A percentile compares a stretch with the other conserved stretches of the same genome.
phyloP scores from a whole-genome alignment of 2,113 vertebrate species.

The Emydura subglobosa region DNA sequence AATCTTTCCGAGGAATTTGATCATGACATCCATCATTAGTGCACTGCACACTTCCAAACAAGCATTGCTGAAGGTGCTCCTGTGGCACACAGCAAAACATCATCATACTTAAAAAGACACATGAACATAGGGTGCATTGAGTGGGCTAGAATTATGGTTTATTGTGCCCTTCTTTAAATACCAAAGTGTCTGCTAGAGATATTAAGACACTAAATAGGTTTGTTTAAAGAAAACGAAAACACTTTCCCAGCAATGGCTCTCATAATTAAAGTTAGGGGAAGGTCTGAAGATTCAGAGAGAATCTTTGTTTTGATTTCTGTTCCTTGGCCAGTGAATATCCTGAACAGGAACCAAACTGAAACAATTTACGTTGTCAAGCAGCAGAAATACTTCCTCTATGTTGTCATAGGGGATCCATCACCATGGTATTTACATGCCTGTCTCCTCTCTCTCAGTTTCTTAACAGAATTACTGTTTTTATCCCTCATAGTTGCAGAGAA shows the following conservation, averaged over 20 bases:
- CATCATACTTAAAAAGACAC: neutral
- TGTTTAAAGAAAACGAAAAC: neutral
- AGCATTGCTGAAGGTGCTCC: constrained; percentile 87
- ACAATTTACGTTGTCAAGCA: neutral
- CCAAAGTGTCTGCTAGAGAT: neutral
- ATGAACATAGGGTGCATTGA: neutral
- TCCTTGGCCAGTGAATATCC: neutral
- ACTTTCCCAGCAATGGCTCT: neutral
- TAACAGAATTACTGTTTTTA: neutral
- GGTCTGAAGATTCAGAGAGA: neutral
- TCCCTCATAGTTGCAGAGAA: neutral
- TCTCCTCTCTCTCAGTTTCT: neutral
- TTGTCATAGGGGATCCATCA: neutral
- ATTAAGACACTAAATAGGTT: neutral
- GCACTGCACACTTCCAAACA: constrained; percentile 79
- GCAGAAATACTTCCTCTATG: neutral
- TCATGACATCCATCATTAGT: constrained; percentile 81
- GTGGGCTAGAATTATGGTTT: neutral
- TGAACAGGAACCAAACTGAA: neutral
- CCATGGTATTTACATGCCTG: accelerated
- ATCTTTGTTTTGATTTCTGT: neutral
- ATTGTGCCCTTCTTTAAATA: neutral
- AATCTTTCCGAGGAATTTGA: constrained; percentile 78
- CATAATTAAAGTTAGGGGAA: neutral
- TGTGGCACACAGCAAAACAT: constrained; percentile 48